These are phyloP conservation scores for Microtus montanus DNA, from an alignment of 2,113 vertebrate genomes.

Conservation along the genomic window DNA sequence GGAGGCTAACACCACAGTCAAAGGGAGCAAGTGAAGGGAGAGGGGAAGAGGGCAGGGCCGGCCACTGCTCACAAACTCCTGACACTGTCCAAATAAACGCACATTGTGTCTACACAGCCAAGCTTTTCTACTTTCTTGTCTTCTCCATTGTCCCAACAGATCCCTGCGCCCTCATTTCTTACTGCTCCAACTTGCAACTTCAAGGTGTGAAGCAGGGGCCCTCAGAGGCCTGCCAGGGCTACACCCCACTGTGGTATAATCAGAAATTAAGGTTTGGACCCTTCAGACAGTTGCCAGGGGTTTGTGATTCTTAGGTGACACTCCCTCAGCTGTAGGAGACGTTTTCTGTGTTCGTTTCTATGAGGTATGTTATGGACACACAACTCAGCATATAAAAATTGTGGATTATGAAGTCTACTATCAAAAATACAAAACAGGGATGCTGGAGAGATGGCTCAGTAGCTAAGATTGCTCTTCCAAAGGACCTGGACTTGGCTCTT, in stretches of 20 bases:
- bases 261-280: neutral
- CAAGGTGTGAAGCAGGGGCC: neutral
- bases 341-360: neutral
- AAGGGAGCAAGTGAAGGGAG: neutral
- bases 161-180: neutral
- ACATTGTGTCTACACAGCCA: neutral
- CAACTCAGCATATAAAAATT: neutral
- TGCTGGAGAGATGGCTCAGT: neutral
- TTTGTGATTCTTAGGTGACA: neutral
- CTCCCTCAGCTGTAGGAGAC: neutral
- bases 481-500: neutral
- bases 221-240: neutral
- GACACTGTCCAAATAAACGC: constrained; percentile 49
- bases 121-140: neutral
- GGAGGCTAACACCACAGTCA: neutral
- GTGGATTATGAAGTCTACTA: neutral
- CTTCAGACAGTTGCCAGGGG: neutral
- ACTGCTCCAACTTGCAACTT: neutral
- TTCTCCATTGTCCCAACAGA: neutral
- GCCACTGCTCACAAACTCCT: too few relatives aligned
- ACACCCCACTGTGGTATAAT: neutral
- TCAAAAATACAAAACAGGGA: neutral
- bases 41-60: neutral
- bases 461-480: neutral
- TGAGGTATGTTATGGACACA: neutral